Percentiles rank a stretch among this genome's conserved stretches.
Conservation (phyloP, 2,113 vertebrate genomes). For the Grammomys surdaster region DNA sequence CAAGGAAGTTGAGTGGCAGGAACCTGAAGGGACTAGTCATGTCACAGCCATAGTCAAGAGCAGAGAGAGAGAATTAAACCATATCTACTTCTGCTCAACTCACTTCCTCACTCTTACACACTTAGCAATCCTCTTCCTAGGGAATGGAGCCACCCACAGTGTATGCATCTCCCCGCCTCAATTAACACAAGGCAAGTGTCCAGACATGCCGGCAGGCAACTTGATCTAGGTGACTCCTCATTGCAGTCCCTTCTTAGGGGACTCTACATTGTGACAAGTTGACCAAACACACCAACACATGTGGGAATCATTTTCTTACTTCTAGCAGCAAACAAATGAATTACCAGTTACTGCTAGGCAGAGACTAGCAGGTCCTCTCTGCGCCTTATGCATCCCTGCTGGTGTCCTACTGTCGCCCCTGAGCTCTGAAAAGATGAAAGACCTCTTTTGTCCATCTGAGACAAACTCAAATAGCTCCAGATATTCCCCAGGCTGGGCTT, state of each 20-base stretch:
- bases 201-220: background rate
- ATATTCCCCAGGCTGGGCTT: background rate
- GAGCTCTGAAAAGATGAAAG: background rate
- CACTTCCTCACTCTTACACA: background rate
- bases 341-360: accelerated
- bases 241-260: no score
- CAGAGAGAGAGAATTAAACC: no score
- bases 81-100: background rate
- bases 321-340: accelerated
- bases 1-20: background rate
- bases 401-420: accelerated
- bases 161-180: no score
- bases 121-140: background rate
- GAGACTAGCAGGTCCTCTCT: accelerated
- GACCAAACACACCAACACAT: background rate
- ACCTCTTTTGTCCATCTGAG: background rate
- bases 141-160: no score
- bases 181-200: background rate
- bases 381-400: accelerated
- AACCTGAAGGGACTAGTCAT: no score
- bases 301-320: accelerated
- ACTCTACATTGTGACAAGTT: background rate
- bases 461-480: background rate
- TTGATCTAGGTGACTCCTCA: background rate
- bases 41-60: background rate